Evolutionary conservation across 1,140 invertebrate genomes (phyloP), one percentile per base, ranked within the genome.

Genomic region (Lineus longissimus): DNA sequence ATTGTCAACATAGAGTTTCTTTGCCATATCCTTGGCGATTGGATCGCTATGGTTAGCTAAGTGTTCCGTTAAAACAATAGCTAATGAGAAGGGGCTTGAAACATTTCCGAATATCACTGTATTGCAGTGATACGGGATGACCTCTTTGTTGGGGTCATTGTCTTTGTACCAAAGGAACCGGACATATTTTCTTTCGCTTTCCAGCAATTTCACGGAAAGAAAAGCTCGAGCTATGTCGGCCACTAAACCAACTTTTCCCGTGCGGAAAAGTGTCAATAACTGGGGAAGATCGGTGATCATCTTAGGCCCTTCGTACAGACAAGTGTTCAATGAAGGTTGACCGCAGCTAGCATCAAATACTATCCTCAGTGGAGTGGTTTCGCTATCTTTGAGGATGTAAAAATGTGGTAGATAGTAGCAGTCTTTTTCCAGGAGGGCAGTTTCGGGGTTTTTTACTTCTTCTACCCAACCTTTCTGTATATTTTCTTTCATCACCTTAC

Each of bases 111-210:
- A 51, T 4, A 51, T 51, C 6, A 51, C n/a, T n/a, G 47, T 51
- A 51, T 51, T 51, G 47, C 47, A 67, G 58, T 27, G 47, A 27
- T 51, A 51, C n/a, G 47, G 47, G 6, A 51, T n/a, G 6, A 51
- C n/a, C 25, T 27, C 19, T n/a, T 51, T 51, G 4, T 6, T 51
- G 6, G 25, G n/a, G n/a, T 51, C 47, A 27, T 51, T 51, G 25
- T 51, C 25, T n/a, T 51, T 27, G 47, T 51, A n/a, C 47, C 47
- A 51, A 9, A 51, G 47, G n/a, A 51, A 51, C 6, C 25, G 47
- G n/a, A 51, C 47, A n/a, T 23, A 51, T n/a, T 51, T 51, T n/a
- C 47, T 51, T 9, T 51, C 47, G 4, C 4, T 6, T 6, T 51
- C 47, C 25, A 51, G 25, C n/a, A 51, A n/a, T n/a, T 19, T 23